phyloP scores from a whole-genome alignment of 2,888 invertebrate species.

The Yponomeuta malinellus region DNA sequence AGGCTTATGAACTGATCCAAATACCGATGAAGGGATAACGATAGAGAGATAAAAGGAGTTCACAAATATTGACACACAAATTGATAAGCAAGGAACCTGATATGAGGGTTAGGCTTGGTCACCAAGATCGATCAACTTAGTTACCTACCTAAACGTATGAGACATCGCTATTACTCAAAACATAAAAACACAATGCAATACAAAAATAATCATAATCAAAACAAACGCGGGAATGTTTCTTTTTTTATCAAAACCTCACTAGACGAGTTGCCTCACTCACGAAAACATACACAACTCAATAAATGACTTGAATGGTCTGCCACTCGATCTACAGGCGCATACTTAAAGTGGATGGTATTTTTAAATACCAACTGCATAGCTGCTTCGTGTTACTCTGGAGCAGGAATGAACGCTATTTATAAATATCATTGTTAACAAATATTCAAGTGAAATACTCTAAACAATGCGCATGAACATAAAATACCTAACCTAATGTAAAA shows the following conservation, averaged over 20 bases:
- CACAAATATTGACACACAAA: conserved; percentile 4
- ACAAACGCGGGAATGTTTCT: neutral
- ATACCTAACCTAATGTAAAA: too few relatives aligned
- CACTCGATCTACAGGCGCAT: neutral
- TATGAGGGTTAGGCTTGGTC: neutral
- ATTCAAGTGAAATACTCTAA: too few relatives aligned
- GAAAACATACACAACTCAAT: neutral
- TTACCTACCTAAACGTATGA: conserved; percentile 18
- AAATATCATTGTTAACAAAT: neutral
- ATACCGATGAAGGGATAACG: neutral
- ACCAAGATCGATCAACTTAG: neutral
- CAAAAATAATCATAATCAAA: neutral
- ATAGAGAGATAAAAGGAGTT: conserved; percentile 4
- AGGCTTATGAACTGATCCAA: neutral
- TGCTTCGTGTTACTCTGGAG: neutral
- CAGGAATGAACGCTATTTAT: neutral
- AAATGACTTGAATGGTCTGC: neutral
- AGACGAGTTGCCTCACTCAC: neutral
- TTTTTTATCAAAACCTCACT: neutral
- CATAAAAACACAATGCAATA: neutral
- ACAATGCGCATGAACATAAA: too few relatives aligned
- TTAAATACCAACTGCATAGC: neutral
- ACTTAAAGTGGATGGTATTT: neutral
- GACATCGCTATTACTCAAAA: conserved; percentile 9
- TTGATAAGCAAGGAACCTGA: neutral